Conservation (phyloP, 2,888 invertebrate species). For the Nomada goodeniana region DNA sequence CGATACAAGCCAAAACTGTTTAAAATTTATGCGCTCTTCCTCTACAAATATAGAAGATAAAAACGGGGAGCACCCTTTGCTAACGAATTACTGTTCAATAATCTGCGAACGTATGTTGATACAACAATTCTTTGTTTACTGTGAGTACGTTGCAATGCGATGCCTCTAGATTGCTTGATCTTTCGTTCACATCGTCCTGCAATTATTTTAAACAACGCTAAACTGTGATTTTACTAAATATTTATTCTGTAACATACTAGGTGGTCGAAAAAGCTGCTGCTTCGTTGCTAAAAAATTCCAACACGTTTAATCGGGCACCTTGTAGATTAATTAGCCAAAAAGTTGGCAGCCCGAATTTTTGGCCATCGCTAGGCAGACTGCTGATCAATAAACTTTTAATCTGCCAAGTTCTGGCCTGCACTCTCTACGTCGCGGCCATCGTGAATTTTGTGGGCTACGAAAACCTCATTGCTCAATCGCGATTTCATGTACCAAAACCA, state of each 20-base stretch:
- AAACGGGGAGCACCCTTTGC: too few species aligned
- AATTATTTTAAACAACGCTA: too few species aligned
- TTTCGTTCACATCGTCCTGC: too few species aligned
- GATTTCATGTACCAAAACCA: slow-evolving; percentile 86
- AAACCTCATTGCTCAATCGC: slow-evolving; percentile 86
- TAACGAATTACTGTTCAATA: too few species aligned
- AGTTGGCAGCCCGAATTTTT: slow-evolving; percentile 81
- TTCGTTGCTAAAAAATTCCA: slow-evolving; percentile 84
- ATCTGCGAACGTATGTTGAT: too few species aligned
- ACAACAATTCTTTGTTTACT: too few species aligned
- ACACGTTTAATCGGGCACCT: slow-evolving; percentile 51
- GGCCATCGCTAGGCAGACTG: slow-evolving; percentile 85
- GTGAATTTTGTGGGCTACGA: slow-evolving; percentile 86
- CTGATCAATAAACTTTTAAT: slow-evolving; percentile 86
- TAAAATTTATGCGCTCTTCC: too few species aligned
- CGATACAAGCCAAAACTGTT: too few species aligned
- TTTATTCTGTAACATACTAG: slow-evolving; percentile 74
- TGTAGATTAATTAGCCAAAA: slow-evolving; percentile 57
- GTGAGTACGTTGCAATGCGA: too few species aligned
- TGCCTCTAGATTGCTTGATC: too few species aligned
- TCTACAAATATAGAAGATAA: too few species aligned
- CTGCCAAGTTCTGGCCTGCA: slow-evolving; percentile 85
- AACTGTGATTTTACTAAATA: not conserved
- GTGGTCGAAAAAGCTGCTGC: slow-evolving; percentile 86
- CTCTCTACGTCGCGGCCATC: slow-evolving; percentile 85